Evolutionary conservation across 2,113 vertebrate genomes (phyloP).

Genomic region (Genyomyrus donnyi): DNA sequence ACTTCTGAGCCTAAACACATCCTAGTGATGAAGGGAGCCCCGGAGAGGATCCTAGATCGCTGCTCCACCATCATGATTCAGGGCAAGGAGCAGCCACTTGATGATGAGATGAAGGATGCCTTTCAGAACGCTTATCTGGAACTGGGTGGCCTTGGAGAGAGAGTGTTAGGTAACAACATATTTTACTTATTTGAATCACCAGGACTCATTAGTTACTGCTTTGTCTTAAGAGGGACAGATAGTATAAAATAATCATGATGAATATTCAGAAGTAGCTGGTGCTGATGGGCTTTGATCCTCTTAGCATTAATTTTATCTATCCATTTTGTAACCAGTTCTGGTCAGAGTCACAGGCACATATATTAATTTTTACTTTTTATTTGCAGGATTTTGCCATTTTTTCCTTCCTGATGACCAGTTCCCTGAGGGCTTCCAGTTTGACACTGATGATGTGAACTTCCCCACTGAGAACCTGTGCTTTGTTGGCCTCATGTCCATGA

Average conservation of each 20-base stretch:
- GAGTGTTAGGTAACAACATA: slow-evolving; percentile 38
- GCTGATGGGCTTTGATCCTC: neutral
- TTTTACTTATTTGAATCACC: neutral
- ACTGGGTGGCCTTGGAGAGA: slow-evolving; percentile 53
- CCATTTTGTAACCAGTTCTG: neutral
- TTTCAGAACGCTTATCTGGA: slow-evolving; percentile 66
- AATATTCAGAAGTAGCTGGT: neutral
- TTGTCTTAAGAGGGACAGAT: neutral
- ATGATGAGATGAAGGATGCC: slow-evolving; percentile 62
- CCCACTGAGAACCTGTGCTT: slow-evolving; percentile 61
- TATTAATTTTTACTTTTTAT: neutral
- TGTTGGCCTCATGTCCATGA: slow-evolving; percentile 67
- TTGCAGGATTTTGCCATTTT: slow-evolving; percentile 59
- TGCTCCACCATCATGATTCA: slow-evolving; percentile 59
- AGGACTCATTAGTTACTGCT: neutral
- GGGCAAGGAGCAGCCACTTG: slow-evolving; percentile 59
- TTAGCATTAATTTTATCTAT: neutral
- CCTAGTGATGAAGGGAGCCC: slow-evolving; percentile 66
- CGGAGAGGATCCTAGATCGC: slow-evolving; percentile 60
- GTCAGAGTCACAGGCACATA: neutral
- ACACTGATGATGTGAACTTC: slow-evolving; percentile 62
- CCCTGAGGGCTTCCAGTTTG: slow-evolving; percentile 61
- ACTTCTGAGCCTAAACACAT: slow-evolving; percentile 57
- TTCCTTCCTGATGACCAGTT: slow-evolving; percentile 57
- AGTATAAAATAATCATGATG: neutral